phyloP scores from a whole-genome alignment of 2,797 vertebrate genomes.

The Intellagama lesueurii region DNA sequence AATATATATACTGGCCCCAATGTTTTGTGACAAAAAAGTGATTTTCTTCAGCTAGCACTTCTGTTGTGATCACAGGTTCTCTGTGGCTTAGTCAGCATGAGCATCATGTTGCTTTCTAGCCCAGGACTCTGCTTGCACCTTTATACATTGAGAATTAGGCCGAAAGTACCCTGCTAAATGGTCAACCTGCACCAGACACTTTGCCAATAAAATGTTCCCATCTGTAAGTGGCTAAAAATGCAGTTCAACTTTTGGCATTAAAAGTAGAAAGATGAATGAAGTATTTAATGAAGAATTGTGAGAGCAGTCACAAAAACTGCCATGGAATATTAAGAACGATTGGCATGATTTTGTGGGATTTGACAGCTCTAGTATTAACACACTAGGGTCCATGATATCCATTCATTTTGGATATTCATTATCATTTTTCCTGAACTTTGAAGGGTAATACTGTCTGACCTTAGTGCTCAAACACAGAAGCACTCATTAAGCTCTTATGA shows the following conservation, averaged over 20 bases:
- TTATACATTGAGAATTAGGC: not conserved
- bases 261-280: not conserved
- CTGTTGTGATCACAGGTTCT: not conserved
- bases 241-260: not conserved
- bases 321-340: not conserved
- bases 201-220: not conserved
- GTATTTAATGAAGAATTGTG: not conserved
- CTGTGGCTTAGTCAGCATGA: not conserved
- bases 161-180: not conserved
- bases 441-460: not conserved
- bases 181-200: not conserved
- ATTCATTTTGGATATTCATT: not conserved
- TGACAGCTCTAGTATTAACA: not conserved
- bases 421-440: not conserved
- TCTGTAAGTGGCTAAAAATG: not conserved
- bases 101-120: not conserved
- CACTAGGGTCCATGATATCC: not conserved
- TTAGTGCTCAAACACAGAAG: not conserved
- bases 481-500: not conserved
- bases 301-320: not conserved
- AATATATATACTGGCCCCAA: not conserved
- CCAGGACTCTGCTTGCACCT: not conserved
- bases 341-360: not conserved
- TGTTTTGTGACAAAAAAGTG: not conserved
- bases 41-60: not conserved